Conservation (phyloP, 2,888 invertebrate species). For the Stenodera caucasica region DNA sequence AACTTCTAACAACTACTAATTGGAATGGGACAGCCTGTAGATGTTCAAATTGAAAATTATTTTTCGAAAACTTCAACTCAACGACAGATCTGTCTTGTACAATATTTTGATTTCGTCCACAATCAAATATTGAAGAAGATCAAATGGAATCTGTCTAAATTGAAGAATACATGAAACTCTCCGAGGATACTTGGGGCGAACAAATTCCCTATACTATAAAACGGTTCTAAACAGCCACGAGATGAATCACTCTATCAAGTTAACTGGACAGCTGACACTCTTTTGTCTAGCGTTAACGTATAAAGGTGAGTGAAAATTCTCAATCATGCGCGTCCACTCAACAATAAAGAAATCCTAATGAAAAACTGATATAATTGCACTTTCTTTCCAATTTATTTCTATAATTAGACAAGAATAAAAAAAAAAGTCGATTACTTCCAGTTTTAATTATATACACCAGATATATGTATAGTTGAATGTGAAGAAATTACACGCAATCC, state of each 20-base stretch:
- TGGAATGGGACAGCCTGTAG: too few relatives aligned
- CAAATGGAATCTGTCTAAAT: slow-evolving; percentile 18
- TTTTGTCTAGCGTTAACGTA: slow-evolving; percentile 25
- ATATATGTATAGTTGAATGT: too few relatives aligned
- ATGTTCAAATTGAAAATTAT: too few relatives aligned
- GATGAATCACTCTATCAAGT: slow-evolving; percentile 42
- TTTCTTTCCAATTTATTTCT: too few relatives aligned
- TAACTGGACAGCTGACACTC: slow-evolving; percentile 39
- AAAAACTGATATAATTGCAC: too few relatives aligned
- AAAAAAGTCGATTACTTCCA: too few relatives aligned
- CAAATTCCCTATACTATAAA: slow-evolving; percentile 22
- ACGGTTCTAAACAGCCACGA: slow-evolving; percentile 32
- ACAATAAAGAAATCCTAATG: too few relatives aligned
- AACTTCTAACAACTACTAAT: too few relatives aligned
- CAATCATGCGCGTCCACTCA: not conserved
- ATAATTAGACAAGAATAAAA: too few relatives aligned
- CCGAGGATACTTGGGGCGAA: slow-evolving; percentile 23
- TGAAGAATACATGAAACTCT: slow-evolving; percentile 16
- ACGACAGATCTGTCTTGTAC: not conserved
- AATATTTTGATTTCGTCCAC: not conserved
- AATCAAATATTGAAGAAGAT: not conserved
- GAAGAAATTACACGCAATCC: slow-evolving; percentile 33
- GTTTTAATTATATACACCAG: too few relatives aligned
- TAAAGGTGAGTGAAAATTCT: slow-evolving; percentile 22
- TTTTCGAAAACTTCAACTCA: too few relatives aligned